Evolutionary conservation across 2,888 invertebrate genomes (phyloP), one percentile per base, ranked within the genome.

Genomic region (Seira musarum): DNA sequence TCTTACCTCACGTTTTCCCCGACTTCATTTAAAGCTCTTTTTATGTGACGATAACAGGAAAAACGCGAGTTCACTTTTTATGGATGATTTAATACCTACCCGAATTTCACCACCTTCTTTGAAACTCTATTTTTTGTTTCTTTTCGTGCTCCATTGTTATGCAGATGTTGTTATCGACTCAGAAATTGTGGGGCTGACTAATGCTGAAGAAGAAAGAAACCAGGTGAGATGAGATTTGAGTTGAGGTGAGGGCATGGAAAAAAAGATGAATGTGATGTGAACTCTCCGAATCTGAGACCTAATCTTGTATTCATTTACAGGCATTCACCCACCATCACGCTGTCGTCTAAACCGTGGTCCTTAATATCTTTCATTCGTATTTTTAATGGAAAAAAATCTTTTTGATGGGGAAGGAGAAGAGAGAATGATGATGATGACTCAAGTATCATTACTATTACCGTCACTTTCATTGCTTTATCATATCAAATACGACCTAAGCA

Each of bases 51-150:
- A 40, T 40, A 40, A 40, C 40, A 40, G 40, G 6, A 40, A 40
- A 40, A 40, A 40, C 40, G 40, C 40, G 40, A 40, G 40, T 40
- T 40, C 40, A 40, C 40, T 40, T 40, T 40, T 40, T 40, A 17
- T 70, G 3, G 19, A 61, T 61, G 70, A 70, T 70, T 70, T 70
- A 70, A 70, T 70, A 61, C 70, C 70, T 70, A 57, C 70, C 40
- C 60, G 40, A 61, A 70, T 61, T 19, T 60, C 70, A 61, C 49
- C 71, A 46, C 46, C 35, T 63, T 15, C 19, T 24, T 40, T 8
- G 6, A 40, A 40, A 40, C 6, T 6, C 40, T 40, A 40, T 40
- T 40, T 40, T 40, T 40, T 40, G 40, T 40, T 40, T 40, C 13
- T 40, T 40, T 40, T 40, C 6, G 40, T 40, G 40, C 40, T 40